Conservation (phyloP, 2,888 invertebrate genomes). For the Apodemia zela region DNA sequence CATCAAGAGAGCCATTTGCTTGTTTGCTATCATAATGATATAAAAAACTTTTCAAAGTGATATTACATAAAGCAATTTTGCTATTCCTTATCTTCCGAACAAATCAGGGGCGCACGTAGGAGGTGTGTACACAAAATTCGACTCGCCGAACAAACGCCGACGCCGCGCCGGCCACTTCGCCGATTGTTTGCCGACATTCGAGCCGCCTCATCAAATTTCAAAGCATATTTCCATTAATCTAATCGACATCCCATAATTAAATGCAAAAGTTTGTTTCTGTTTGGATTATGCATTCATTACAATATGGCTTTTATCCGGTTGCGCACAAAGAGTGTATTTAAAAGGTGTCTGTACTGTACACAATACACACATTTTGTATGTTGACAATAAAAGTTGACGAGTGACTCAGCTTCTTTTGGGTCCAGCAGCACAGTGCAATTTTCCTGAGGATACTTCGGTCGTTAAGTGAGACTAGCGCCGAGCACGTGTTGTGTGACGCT, state of each 20-base stretch:
- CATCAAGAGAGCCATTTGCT: no score
- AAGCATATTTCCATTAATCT: not conserved
- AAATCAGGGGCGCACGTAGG: not conserved
- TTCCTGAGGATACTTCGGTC: no score
- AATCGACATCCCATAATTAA: not conserved
- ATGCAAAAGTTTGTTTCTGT: not conserved
- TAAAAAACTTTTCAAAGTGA: not conserved
- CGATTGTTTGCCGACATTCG: slow-evolving; percentile 31
- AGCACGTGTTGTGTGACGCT: no score
- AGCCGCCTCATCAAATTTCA: slow-evolving; percentile 15
- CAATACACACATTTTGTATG: no score
- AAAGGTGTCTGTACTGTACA: no score
- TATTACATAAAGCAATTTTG: not conserved
- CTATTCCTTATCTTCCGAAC: not conserved
- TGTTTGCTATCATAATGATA: no score
- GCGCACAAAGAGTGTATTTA: no score
- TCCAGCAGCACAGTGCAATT: no score
- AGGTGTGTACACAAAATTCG: slow-evolving; percentile 11
- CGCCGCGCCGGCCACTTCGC: slow-evolving; percentile 28
- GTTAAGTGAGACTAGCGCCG: no score
- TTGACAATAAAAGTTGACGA: no score
- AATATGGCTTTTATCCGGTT: no score
- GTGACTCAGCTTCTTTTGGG: no score
- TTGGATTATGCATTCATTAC: not conserved
- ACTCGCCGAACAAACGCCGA: slow-evolving; percentile 16